Base-by-base conservation (phyloP, 2,888 invertebrate genomes). In the Caenorhabditis sp. region DNA sequence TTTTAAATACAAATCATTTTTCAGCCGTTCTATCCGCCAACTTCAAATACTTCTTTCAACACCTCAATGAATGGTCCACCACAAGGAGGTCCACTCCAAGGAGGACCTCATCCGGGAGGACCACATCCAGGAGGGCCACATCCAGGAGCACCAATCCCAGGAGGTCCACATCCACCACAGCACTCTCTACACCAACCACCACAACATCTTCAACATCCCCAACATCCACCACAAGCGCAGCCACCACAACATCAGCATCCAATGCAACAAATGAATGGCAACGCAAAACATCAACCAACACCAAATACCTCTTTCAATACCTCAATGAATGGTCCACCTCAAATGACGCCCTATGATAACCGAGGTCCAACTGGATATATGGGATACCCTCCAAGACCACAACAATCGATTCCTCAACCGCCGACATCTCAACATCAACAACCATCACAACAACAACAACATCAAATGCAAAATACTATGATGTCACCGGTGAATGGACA, bases 121-220 rank as follows among this genome's bases (percentile, higher is more conserved):
- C 57, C 25, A 58, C 57, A 58, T 58, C 36, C 17, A 58, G 31
- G 31, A 7, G 31, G 31, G 10, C 56, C 23, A 27, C 56, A 26
- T 25, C 17, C 26, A 21, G 14, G 10, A 1, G 14, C 1, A n/a
- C 57, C 25, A 58, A 31, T 36, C 36, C 36, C 17, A 58, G 31
- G 31, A 7, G 31, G 31, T 7, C n/a, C 26, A 8, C 56, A 56
- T 8, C 56, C 56, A 27, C 56, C 4, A 27, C 56, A 10, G n/a
- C 26, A 53, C 20, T 8, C 17, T 10, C 2, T 23, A 12, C 56
- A 25, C 17, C 56, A 56, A 26, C 27, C 20, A 21, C 53, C 20
- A 53, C 53, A 53, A 53, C 53, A 3, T 17, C 53, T 7, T 23
- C 53, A 53, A 53, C 53, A 53, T 7, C 17, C 23, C 26, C 56